Conservation (phyloP, 2,797 vertebrate species). For the Momotus momota region DNA sequence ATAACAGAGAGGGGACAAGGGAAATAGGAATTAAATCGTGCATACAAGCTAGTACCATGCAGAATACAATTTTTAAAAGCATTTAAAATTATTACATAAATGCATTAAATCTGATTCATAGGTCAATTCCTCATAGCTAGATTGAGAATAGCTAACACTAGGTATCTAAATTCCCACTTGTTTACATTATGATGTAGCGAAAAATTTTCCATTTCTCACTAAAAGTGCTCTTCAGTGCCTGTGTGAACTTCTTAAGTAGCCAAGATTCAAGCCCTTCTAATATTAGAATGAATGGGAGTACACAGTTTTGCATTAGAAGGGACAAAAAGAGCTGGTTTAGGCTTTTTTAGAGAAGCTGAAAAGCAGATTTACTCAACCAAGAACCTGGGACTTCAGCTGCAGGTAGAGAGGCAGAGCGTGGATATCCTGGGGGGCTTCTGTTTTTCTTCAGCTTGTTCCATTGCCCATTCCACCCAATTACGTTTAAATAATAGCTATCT, state of each 20-base stretch:
- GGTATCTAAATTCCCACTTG: not conserved
- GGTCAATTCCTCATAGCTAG: not conserved
- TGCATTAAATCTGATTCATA: not conserved
- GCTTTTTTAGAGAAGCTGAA: not conserved
- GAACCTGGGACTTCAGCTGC: slow-evolving; percentile 18
- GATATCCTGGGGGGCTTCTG: not conserved
- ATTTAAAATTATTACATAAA: not conserved
- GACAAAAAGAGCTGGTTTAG: not conserved
- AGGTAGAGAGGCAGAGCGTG: not conserved
- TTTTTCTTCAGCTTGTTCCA: slow-evolving; percentile 32
- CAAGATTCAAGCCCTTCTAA: not conserved
- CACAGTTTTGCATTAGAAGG: not conserved
- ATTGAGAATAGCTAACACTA: not conserved
- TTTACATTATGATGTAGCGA: not conserved
- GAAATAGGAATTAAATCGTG: not conserved
- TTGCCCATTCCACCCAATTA: slow-evolving; percentile 54
- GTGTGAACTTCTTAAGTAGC: not conserved
- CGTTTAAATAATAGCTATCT: slow-evolving; percentile 47
- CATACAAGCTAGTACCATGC: not conserved
- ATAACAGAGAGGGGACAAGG: not conserved
- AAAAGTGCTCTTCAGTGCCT: not conserved
- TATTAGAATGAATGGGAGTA: not conserved
- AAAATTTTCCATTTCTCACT: not conserved
- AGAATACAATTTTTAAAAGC: not conserved
- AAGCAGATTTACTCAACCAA: not conserved